Conservation (phyloP, 1,140 invertebrate genomes). For the Aphis craccivora region DNA sequence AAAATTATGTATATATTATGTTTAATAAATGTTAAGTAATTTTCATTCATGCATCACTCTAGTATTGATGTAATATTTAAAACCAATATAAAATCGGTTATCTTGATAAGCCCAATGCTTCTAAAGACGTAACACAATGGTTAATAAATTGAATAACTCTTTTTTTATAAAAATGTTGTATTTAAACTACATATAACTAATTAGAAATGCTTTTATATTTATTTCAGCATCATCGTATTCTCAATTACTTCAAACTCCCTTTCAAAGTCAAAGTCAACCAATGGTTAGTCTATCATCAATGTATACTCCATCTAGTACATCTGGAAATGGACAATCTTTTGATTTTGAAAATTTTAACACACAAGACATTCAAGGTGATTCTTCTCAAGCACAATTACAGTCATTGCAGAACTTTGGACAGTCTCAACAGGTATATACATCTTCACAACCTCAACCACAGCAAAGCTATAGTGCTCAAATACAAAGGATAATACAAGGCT, state of each 20-base stretch:
- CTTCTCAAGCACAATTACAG: not conserved
- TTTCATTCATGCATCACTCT: no score
- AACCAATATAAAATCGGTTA: not conserved
- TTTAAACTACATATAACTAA: not conserved
- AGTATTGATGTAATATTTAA: not conserved
- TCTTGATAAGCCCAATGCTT: not conserved
- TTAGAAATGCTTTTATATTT: not conserved
- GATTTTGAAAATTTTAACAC: constrained; percentile 4
- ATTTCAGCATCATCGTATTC: not conserved
- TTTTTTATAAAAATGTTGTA: not conserved
- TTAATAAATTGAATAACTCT: not conserved
- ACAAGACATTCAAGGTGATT: not conserved
- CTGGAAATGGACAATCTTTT: not conserved
- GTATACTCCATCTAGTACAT: constrained; percentile 2
- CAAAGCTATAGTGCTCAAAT: constrained; percentile 21
- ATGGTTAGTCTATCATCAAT: not conserved
- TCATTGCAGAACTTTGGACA: constrained; percentile 17
- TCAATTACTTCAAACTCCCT: constrained; percentile 1
- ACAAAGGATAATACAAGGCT: constrained; percentile 4
- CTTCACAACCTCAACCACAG: not conserved
- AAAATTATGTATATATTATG: no score
- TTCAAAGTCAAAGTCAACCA: constrained; percentile 39
- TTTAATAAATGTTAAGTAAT: no score
- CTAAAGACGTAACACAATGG: not conserved
- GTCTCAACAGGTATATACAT: not conserved